A percentile compares a stretch with the other conserved stretches of the same genome.
These are phyloP conservation scores for Diplazon laetatorius DNA, from an alignment of 2,888 invertebrate genomes.

Conservation along the genomic window DNA sequence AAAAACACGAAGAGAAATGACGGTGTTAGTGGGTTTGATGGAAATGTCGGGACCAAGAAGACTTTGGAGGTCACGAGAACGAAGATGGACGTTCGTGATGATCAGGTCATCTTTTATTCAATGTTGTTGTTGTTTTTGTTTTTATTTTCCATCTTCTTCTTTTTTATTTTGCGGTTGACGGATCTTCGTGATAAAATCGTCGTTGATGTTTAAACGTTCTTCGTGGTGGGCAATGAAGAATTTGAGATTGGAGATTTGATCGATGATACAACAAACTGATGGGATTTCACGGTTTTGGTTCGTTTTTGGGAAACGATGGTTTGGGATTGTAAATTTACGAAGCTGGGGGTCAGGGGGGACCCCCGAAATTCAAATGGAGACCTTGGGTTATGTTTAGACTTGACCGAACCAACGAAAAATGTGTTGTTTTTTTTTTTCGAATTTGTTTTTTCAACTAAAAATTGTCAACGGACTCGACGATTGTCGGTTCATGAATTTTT, in stretches of 20 bases:
- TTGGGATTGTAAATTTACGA: conserved; percentile 5
- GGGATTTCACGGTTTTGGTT: not conserved
- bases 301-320: conserved; percentile 2
- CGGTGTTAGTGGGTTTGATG: conserved; percentile 51
- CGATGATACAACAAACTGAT: not conserved
- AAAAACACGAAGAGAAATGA: conserved; percentile 60
- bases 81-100: conserved; percentile 55
- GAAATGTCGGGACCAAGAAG: conserved; percentile 26
- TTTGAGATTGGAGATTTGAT: not conserved
- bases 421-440: no score
- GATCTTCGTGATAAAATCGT: not conserved
- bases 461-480: no score
- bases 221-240: not conserved
- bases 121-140: no score
- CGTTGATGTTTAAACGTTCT: not conserved
- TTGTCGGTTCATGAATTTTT: conserved; percentile 10
- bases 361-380: not conserved
- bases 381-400: conserved; percentile 22
- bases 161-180: not conserved
- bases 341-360: not conserved
- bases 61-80: conserved; percentile 31
- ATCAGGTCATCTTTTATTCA: conserved; percentile 70
- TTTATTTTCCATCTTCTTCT: no score
- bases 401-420: not conserved
- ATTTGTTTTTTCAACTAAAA: no score